Evolutionary conservation across 2,113 vertebrate genomes (phyloP), one percentile per base, ranked within the genome.

Genomic region (Psettodes erumei): DNA sequence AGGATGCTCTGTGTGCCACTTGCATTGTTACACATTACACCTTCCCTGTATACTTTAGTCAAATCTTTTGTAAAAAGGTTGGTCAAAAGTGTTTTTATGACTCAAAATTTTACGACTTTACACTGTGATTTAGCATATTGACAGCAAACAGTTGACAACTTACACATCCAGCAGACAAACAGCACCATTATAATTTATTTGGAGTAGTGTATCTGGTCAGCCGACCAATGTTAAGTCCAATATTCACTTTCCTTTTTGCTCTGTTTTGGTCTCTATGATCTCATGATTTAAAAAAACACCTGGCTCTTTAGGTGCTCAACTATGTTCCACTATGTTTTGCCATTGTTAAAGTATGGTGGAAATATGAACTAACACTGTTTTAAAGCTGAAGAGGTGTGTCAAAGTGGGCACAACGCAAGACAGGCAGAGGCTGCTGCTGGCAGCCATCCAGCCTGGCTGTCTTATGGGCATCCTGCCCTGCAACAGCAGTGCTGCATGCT

Each of bases 401-500:
- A 21, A 9, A 47, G 45, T 1, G 13, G 5, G 19, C 2, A 27
- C 28, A 45, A 45, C 16, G 69, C 54, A 45, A 68, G 43, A 40
- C 48, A 37, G 47, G 0, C 12, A 40, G 32, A 56, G 11, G 16
- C 18, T 54, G 21, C 21, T 40, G 27, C 28, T 65, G 28, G 45
- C 5, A 5, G n/a, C 2, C 21, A 43, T 53, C 55, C 28, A 60
- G n/a, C n/a, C 15, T 43, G 3, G 8, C 8, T 45, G 23, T 15
- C 15, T 35, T 62, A 27, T 73, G 13, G 23, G 28, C 38, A 59
- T 27, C n/a, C 4, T 5, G 37, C 69, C 30, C 33, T 50, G 9
- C 50, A 71, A 35, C n/a, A 50, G 12, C 33, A 65, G 30, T 11
- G 15, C 12, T 11, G 45, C 42, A 71, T 50, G 38, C 53, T 43